Evolutionary conservation across 2,113 vertebrate genomes (phyloP), one percentile per base, ranked within the genome.

Genomic region (Pteruthius melanotis): DNA sequence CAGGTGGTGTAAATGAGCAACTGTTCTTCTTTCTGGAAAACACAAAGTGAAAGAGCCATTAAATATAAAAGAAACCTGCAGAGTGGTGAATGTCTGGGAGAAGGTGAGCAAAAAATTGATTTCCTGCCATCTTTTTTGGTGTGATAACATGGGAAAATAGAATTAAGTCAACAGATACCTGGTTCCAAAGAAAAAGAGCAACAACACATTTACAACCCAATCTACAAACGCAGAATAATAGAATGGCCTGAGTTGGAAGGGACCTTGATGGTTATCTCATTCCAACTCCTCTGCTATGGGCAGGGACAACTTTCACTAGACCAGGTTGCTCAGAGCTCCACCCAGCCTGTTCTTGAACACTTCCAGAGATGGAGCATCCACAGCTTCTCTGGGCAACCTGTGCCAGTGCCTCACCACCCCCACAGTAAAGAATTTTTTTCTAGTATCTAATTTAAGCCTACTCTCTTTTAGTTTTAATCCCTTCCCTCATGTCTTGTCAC

Each of bases 21-120:
- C 11, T 56, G 70, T 64, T 45, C 54, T 81, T 81, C n/a, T 54
- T 75, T 63, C 39, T 89, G 33, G 39, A 71, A 83, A 75, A 59
- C 1, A 7, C 16, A 18, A 56, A 66, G 9, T 37, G 26, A 35
- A 84, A 35, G 23, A 53, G 23, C 9, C 1, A 0, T 14, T 0
- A 1, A 64, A 56, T 33, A 37, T 3, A 74, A 39, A 57, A 84
- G 49, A 59, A 52, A 82, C 24, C 13, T 84, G 28, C 15, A 69
- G 52, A 59, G 11, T 54, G 45, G 30, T 13, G 54, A 77, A 49
- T 19, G 5, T 7, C 45, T 83, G 54, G 6, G 45, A 90, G 71
- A 72, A 83, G 59, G 35, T 13, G 14, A 83, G 37, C 39, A 57
- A 69, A 42, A 57, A 93, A 56, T 12, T 3, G 0, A 61, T 63